A percentile compares a stretch with the other conserved stretches of the same genome.
Conservation (phyloP, 1,140 invertebrate species). For the Drosophila suzukii region DNA sequence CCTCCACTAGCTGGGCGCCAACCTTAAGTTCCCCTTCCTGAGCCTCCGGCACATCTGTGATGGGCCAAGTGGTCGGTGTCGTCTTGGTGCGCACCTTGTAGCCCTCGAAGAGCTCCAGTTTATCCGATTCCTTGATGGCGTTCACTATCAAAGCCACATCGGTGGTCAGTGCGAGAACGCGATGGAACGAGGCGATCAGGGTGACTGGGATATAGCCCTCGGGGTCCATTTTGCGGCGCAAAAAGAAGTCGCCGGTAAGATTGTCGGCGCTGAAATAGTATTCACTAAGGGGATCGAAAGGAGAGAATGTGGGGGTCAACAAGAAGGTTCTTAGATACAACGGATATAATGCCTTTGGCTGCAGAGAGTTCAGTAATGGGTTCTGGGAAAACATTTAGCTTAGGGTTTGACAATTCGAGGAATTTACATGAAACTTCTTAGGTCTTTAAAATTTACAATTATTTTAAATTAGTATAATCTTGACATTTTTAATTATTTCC, state of each 20-base stretch:
- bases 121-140: constrained; percentile 92
- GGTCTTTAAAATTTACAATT: no score
- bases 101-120: constrained; percentile 91
- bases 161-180: constrained; percentile 94
- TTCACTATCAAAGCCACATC: constrained; percentile 93
- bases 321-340: neutral
- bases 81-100: constrained; percentile 92
- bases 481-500: neutral
- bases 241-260: constrained; percentile 97
- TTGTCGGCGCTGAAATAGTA: constrained; percentile 99
- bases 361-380: neutral
- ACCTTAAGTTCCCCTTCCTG: constrained; percentile 13
- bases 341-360: constrained; percentile 22
- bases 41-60: constrained; percentile 86
- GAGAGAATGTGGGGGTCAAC: neutral
- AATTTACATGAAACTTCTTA: neutral
- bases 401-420: neutral
- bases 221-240: constrained; percentile 97
- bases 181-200: constrained; percentile 97
- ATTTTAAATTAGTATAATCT: no score
- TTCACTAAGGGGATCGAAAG: constrained; percentile 88
- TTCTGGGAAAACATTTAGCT: neutral
- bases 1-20: neutral
- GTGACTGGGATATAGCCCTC: constrained; percentile 97
- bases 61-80: constrained; percentile 94